phyloP scores from a whole-genome alignment of 2,113 vertebrate species.

The Prunella fulvescens region DNA sequence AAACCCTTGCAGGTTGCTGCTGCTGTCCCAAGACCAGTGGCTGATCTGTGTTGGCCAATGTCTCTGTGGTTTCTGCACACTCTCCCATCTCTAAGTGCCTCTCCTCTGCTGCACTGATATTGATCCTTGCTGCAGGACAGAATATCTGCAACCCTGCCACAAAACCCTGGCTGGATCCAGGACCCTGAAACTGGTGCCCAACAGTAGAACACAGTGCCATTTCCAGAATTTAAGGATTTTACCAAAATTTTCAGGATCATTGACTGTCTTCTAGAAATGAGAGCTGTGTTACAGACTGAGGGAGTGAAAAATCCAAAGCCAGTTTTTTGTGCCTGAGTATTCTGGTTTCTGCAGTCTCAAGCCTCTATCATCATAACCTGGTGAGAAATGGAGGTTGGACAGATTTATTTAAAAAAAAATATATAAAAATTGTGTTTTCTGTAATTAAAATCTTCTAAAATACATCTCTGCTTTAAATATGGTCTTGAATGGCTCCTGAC shows the following conservation, averaged over 20 bases:
- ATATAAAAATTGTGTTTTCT: not conserved
- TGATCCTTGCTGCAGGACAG: not conserved
- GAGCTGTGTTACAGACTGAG: not conserved
- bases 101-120: not conserved
- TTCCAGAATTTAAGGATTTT: not conserved
- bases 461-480: not conserved
- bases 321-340: not conserved
- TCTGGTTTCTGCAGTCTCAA: not conserved
- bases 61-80: not conserved
- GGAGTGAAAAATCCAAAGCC: not conserved
- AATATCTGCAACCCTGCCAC: not conserved
- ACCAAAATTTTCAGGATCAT: not conserved
- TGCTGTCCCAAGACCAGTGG: not conserved
- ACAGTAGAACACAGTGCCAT: not conserved
- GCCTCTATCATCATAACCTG: accelerated
- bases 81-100: not conserved
- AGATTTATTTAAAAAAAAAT: not conserved
- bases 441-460: not conserved
- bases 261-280: not conserved
- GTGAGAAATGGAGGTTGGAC: not conserved
- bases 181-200: not conserved
- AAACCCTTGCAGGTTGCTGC: not conserved
- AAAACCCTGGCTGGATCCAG: not conserved
- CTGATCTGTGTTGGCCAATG: not conserved
- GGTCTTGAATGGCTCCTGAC: not conserved